These are phyloP conservation scores for Malurus melanocephalus DNA, from an alignment of 2,113 vertebrate species.

Conservation along the genomic window DNA sequence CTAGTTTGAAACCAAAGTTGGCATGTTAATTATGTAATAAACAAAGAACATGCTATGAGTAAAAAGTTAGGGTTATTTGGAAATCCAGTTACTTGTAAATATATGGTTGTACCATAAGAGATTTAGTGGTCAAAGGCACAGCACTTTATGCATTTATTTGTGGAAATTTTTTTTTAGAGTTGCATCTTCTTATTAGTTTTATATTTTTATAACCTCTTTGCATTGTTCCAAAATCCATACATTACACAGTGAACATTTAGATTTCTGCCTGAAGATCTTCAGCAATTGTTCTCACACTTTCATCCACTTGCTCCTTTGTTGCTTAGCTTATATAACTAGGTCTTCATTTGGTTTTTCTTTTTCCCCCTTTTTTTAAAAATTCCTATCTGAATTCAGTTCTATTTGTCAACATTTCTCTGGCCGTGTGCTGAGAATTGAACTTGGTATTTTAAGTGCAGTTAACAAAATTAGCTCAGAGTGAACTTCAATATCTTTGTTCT, in stretches of 20 bases:
- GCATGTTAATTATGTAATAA: not conserved
- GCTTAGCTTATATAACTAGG: not conserved
- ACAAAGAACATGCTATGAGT: not conserved
- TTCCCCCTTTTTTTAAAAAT: not conserved
- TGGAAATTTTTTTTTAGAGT: not conserved
- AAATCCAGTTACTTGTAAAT: not conserved
- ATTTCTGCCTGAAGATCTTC: not conserved
- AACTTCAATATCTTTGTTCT: not conserved
- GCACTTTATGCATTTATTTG: not conserved
- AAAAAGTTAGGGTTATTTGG: not conserved
- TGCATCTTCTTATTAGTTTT: not conserved
- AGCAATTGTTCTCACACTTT: not conserved
- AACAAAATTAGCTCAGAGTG: not conserved
- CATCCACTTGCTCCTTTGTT: not conserved
- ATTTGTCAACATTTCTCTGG: not conserved
- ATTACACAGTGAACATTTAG: not conserved
- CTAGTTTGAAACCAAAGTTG: not conserved
- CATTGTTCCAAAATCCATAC: not conserved
- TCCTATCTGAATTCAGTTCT: not conserved
- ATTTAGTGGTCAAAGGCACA: not conserved
- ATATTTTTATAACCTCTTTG: not conserved
- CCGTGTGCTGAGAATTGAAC: not conserved
- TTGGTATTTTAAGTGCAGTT: not conserved
- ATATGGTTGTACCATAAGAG: accelerated
- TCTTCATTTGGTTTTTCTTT: not conserved